Evolutionary conservation across 2,888 invertebrate genomes (phyloP).

Genomic region (Prosopocoilus inquinatus): DNA sequence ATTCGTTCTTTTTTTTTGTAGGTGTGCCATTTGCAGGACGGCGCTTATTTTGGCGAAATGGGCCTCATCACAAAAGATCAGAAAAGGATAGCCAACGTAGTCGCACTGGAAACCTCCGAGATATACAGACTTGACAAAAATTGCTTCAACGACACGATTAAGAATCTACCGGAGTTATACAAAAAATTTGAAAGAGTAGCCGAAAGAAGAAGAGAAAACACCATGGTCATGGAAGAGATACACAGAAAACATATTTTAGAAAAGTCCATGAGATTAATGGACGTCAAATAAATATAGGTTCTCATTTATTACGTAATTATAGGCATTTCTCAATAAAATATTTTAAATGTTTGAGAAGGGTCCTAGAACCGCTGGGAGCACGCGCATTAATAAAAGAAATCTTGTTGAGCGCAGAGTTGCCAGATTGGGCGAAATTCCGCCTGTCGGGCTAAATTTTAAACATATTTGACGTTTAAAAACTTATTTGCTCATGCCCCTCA

Average conservation of each 20-base stretch:
- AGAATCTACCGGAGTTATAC: constrained; percentile 12
- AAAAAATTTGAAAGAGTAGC: constrained; percentile 16
- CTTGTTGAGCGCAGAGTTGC: no score
- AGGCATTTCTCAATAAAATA: no score
- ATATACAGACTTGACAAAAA: constrained; percentile 57
- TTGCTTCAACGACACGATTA: constrained; percentile 9
- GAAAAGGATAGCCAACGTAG: constrained; percentile 57
- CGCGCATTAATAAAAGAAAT: no score
- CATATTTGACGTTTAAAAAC: no score
- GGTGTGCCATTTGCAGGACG: constrained; percentile 58
- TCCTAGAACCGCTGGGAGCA: no score
- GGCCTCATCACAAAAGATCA: constrained; percentile 58
- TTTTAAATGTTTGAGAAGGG: no score
- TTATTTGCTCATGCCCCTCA: no score
- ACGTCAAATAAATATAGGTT: background rate
- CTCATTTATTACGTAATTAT: no score
- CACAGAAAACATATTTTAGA: constrained; percentile 19
- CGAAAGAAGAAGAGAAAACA: constrained; percentile 16
- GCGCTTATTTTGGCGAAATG: constrained; percentile 63
- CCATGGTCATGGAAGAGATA: constrained; percentile 19
- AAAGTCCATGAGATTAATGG: constrained; percentile 14
- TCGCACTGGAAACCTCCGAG: constrained; percentile 61
- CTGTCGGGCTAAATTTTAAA: no score
- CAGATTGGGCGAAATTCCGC: no score
- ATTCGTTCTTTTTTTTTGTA: constrained; percentile 23